Evolutionary conservation across 1,140 invertebrate species (phyloP), one percentile per base, ranked within the genome.

Genomic region (Philopotamus ludificatus): DNA sequence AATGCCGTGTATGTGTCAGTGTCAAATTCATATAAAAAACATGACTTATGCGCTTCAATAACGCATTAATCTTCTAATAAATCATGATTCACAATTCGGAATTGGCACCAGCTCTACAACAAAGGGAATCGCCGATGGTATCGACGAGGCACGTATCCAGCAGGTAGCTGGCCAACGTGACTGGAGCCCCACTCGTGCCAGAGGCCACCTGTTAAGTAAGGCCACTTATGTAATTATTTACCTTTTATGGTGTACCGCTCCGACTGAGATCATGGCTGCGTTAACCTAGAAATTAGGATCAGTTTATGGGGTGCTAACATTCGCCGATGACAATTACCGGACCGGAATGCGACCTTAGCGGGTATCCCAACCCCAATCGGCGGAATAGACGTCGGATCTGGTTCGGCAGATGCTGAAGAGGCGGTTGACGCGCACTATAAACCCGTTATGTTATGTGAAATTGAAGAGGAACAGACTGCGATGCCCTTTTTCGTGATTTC

Each of bases 201-300:
- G 10, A 8, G 44, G 44, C 10, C 44, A 47, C 44, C 44, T 47
- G 44, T 47, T 4, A 4, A 9, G 44, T 47, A 7, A 20, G 44
- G 44, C 18, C 18, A 16, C 10, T 47, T 47, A 47, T 47, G 15
- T 47, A 47, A 47, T 47, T 47, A 47, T 47, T 47, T 20, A 16
- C 44, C 44, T 15, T 47, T 47, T 47, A 47, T 20, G 44, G 44
- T 12, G 18, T 20, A 47, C 44, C 15, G 10, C 10, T 34, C 12
- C 12, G 4, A 12, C 28, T 34, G 28, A 7, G 28, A 4, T 34
- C 12, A 34, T 34, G 28, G 28, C 28, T 12, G 12, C 28, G 28
- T 7, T 34, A 34, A 12, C 28, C 28, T 34, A 34, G 28, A 34
- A 34, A 34, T 34, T 34, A 34, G 28, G 28, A 34, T 34, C 28